Base-by-base conservation (phyloP, 2,113 vertebrate genomes). In the Gyps fulvus region DNA sequence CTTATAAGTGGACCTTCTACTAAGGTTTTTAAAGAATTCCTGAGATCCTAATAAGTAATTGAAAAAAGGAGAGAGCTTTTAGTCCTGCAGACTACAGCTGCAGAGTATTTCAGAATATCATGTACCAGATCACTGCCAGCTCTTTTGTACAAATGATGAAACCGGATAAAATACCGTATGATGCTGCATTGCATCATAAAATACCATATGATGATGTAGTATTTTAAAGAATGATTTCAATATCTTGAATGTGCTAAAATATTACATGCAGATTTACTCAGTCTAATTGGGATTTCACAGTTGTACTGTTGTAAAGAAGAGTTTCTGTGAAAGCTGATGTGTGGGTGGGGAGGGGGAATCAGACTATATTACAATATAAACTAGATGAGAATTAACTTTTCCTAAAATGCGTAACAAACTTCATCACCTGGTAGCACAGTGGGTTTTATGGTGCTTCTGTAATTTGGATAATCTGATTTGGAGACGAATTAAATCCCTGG, bases 41-140 rank as follows among this genome's bases (percentile, higher is more conserved):
- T 95, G 90, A 97, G 94, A 97, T 96, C 34, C 74, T 96, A 77
- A 58, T 89, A 96, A 97, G 91, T 91, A 96, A 94, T 90, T 65
- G 36, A 84, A 88, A 94, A 94, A 97, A 94, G 16, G 40, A 90
- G 77, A 95, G 59, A 79, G 42, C 62, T 86, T 96, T 80, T 93
- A 61, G 74, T 87, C 47, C 87, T 80, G n/a, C 25, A 54, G 45
- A 50, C 29, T 83, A 34, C 27, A 83, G 76, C 87, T 90, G 55
- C 18, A 73, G 69, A 88, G 34, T 89, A 84, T 95, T 96, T 96
- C 66, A 93, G 95, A 95, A 70, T 97, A 94, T 93, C 72, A 26
- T 71, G 20, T 96, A 95, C 91, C 89, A 96, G 94, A 95, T 94
- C 89, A 89, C 32, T 95, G 92, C 93, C 93, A 47, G 89, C 26